Evolutionary conservation across 2,113 vertebrate genomes (phyloP), one percentile per base, ranked within the genome.

Genomic region (Sarotherodon lohbergeri): DNA sequence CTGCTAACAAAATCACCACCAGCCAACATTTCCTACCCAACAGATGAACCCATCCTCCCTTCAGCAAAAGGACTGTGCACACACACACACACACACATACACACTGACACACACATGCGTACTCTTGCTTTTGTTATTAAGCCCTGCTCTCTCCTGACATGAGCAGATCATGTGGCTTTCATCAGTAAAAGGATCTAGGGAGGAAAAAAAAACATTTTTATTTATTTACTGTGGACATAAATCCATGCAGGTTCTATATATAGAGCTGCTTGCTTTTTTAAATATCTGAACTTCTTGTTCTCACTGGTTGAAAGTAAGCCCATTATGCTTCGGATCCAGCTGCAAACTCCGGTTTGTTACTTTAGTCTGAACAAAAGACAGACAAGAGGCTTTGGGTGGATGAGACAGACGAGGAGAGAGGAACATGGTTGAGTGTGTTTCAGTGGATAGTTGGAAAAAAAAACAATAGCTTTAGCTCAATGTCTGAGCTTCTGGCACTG

Each of bases 131-230:
- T 68, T 81, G 87, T 89, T 87, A 92, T 94, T 95, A 96, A 95
- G 87, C 88, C 88, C 92, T 63, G 82, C 88, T 82, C 88, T 83
- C 55, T 13, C 14, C 90, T 94, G 92, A 94, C 94, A 93, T 95
- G 89, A 94, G 86, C 86, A 84, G 86, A 93, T 95, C 95, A 95
- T 90, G 91, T 91, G 93, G 94, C 92, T 94, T 90, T 93, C 90
- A 90, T 90, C 92, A 84, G 84, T 83, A 92, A 81, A 91, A 82
- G 92, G 93, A 93, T 91, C 86, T 87, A n/a, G 52, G 80, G 79
- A 90, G 27, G 76, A 5, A 56, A 82, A 88, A 48, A 48, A 41
- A 43, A 2, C 46, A 87, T 94, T 88, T 91, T 84, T 71, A 71
- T 84, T 85, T 82, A 46, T 82, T 48, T 57, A 54, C 43, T 57